Base-by-base conservation (phyloP, 2,113 vertebrate genomes). In the Erythrocercus mccallii region DNA sequence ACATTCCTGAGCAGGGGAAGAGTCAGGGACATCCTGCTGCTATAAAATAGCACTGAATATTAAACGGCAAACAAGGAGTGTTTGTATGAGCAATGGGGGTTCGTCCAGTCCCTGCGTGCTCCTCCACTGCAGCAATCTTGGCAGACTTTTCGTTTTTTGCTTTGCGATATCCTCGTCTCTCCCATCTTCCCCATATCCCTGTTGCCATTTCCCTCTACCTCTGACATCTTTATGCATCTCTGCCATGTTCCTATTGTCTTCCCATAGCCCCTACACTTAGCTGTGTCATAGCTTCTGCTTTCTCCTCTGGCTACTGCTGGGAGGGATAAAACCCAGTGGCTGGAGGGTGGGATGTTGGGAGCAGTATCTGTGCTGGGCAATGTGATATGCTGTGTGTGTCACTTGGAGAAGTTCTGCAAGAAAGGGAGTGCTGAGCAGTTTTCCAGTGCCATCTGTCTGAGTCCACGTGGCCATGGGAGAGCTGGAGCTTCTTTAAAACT, bases 11-110 rank as follows among this genome's bases (percentile, higher is more conserved):
- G 94, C 92, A 83, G 91, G 83, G 87, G 33, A 73, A 86, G 81
- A 96, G 90, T 83, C 79, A 64, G 92, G 93, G 87, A 38, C 76
- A 60, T 81, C 95, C 90, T 94, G 90, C 92, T 93, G 92, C 82
- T 90, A 11, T 56, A 33, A 96, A 96, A 92, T 24, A 66, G 24
- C 72, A 38, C 80, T 86, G 85, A 90, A 90, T 90, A 93, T 88
- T 88, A 90, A 82, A 81, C 1, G 33, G 51, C 84, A 65, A 69
- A 58, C 51, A 37, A 90, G 50, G 58, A 82, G 68, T 50, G 72
- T 71, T 61, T 69, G 47, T 61, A 27, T 0, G 8, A 92, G 76
- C 71, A 16, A 4, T 23, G 82, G 66, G 30, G 24, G 42, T 86
- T 81, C 78, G 71, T 70, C 76, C 86, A 51, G 4, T 58, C 23